Evolutionary conservation across 2,797 vertebrate genomes (phyloP).

Genomic region (Takifugu ocellatus): DNA sequence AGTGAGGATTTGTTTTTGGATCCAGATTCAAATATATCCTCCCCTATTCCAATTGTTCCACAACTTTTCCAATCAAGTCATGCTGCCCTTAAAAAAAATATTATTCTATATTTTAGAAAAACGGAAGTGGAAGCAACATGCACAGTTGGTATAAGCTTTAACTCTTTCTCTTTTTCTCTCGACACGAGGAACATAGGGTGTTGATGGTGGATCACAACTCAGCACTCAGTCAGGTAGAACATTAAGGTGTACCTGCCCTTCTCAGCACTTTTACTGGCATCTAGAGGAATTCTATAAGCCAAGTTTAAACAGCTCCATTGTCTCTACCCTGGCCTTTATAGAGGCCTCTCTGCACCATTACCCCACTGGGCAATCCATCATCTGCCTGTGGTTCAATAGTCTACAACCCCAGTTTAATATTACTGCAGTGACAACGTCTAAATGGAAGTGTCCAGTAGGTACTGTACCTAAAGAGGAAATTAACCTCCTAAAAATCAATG

Average conservation of each 20-base stretch:
- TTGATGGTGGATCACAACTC: constrained; percentile 34
- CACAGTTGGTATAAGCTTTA: constrained; percentile 12
- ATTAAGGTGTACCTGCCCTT: constrained; percentile 52
- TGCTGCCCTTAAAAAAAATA: too few species aligned
- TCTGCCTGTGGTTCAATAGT: constrained; percentile 42
- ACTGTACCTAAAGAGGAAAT: not conserved
- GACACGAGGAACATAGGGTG: constrained; percentile 19
- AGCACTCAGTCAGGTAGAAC: constrained; percentile 46
- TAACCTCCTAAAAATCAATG: too few species aligned
- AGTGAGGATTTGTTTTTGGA: too few species aligned
- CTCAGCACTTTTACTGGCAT: constrained; percentile 51
- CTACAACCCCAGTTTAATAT: constrained; percentile 50
- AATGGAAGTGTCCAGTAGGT: constrained; percentile 31
- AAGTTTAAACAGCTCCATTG: constrained; percentile 43
- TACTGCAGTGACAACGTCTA: constrained; percentile 24
- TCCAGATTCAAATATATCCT: too few species aligned
- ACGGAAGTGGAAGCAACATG: not conserved
- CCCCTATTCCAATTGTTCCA: too few species aligned
- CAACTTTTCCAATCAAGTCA: too few species aligned
- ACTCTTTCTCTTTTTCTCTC: constrained; percentile 7
- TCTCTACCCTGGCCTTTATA: constrained; percentile 22
- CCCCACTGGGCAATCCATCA: constrained; percentile 53
- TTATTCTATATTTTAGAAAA: too few species aligned
- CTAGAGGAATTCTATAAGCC: constrained; percentile 40
- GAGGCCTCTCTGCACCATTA: constrained; percentile 62